Evolutionary conservation across 2,113 vertebrate species (phyloP), one percentile per base, ranked within the genome.

Genomic region (Apodemus speciosus): DNA sequence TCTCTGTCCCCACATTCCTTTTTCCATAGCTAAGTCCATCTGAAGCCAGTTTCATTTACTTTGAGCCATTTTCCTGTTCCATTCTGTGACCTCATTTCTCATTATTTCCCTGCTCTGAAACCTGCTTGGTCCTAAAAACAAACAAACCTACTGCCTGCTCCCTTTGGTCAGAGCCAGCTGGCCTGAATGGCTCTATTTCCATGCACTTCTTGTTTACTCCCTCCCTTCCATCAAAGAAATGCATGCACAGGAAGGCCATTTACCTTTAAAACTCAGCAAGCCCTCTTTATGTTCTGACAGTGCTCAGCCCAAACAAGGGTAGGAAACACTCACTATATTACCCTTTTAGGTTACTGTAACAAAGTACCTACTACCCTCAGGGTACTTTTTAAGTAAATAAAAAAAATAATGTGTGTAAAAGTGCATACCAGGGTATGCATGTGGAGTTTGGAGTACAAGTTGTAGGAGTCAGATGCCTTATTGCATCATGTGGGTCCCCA

Each of bases 41-140:
- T 73, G 87, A 93, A n/a, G 11, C 38, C 71, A 83, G 58, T 75
- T 83, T 81, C 79, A 38, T 92, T 89, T 93, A 71, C 80, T 94
- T 81, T 87, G 73, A 92, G 68, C 75, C 80, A n/a, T 69, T 91
- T 71, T 85, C 58, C 60, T 35, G 1, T 73, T 94, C 62, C 13
- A 35, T 83, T 94, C n/a, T 83, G 43, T 80, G 53, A 76, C 62
- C 27, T 77, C 64, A 76, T 64, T 69, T 84, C 51, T 84, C 85
- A 86, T 69, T 35, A 75, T 56, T 91, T 92, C 53, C 71, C 38
- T 72, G 43, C 62, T 86, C 80, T 85, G n/a, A 85, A 75, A 49
- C 35, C 88, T 85, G 21, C 25, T 89, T 10, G 0, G 60, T 92
- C 69, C 83, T 87, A 84, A 75, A 89, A 79, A 8, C 46, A 90